Evolutionary conservation across 92 coral and sea anemone genomes (phyloP).

Genomic region (Blastomussa wellsi): DNA sequence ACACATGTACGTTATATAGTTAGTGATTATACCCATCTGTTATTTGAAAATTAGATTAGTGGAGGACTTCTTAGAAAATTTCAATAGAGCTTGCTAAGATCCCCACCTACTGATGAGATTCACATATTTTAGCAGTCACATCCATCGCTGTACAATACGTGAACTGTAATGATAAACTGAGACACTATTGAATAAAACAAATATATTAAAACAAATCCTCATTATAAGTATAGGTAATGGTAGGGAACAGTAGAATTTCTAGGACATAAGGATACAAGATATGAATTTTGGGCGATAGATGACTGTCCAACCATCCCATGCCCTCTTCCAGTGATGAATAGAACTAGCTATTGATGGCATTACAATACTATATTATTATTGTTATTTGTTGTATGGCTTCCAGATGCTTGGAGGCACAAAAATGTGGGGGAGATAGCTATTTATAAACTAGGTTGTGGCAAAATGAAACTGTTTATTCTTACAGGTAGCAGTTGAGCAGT

Average conservation of each 20-base stretch:
- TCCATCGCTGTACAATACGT: too few relatives aligned
- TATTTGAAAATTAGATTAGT: too few relatives aligned
- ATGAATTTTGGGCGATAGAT: background rate
- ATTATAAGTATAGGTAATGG: background rate
- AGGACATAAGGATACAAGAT: background rate
- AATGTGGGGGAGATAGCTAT: background rate
- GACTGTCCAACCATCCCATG: background rate
- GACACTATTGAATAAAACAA: too few relatives aligned
- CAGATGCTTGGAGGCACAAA: background rate
- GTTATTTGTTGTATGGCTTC: background rate
- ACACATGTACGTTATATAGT: too few relatives aligned
- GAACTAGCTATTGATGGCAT: constrained; percentile 2
- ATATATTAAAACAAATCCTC: too few relatives aligned
- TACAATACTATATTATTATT: background rate
- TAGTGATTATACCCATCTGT: too few relatives aligned
- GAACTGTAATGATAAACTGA: too few relatives aligned
- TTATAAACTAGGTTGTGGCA: background rate
- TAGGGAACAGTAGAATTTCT: background rate
- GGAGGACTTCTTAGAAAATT: too few relatives aligned
- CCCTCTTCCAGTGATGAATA: constrained; percentile 12
- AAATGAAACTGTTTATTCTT: background rate
- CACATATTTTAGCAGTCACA: too few relatives aligned
- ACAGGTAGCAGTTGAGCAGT: background rate
- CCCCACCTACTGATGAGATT: too few relatives aligned
- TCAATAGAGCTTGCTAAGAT: too few relatives aligned